These are phyloP conservation scores for Arizona elegans DNA, from an alignment of 2,113 vertebrate genomes.

Conservation along the genomic window DNA sequence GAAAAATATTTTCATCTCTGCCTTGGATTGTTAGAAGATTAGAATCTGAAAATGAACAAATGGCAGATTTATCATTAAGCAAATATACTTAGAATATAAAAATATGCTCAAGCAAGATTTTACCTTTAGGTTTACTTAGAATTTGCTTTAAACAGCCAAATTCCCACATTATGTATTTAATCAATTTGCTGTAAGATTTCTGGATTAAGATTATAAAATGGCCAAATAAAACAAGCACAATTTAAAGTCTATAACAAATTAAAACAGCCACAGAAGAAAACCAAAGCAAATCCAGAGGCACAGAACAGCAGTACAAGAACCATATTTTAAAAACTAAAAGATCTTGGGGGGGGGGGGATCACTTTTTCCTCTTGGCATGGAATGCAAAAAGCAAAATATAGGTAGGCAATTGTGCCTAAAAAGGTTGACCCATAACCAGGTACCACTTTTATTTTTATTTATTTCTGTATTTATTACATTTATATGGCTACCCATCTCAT, in stretches of 20 bases:
- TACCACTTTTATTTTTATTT: background rate
- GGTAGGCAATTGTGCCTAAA: background rate
- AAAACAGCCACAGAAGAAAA: background rate
- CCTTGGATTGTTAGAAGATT: conserved; percentile 83
- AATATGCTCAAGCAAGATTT: background rate
- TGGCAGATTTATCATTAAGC: background rate
- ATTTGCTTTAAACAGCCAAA: background rate
- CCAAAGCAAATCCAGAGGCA: background rate
- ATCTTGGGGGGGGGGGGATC: background rate
- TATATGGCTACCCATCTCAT: background rate
- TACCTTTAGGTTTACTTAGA: background rate
- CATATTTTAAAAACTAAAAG: too few species aligned
- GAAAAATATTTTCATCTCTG: conserved; percentile 83
- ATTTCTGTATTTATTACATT: background rate
- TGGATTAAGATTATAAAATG: background rate
- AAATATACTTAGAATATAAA: background rate
- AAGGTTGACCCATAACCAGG: background rate
- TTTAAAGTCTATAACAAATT: background rate
- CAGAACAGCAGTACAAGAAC: background rate
- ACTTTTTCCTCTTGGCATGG: background rate
- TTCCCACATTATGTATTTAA: background rate
- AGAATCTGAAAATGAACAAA: conserved; percentile 69
- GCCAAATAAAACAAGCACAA: background rate
- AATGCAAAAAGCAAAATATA: background rate
- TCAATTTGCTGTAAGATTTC: background rate